Conservation (phyloP, 1,140 invertebrate genomes). For the Triops cancriformis region DNA sequence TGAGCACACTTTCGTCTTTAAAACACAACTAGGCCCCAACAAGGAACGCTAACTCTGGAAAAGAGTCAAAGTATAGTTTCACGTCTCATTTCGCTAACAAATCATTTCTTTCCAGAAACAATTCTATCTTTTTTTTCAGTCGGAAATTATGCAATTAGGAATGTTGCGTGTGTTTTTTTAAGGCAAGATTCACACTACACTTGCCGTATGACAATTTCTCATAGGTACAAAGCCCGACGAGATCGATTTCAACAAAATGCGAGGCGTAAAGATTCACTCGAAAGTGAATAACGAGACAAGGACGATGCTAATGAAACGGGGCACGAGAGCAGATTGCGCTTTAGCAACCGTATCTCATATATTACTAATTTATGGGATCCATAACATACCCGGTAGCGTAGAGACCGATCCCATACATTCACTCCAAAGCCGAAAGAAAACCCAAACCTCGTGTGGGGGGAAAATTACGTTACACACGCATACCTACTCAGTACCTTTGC, state of each 20-base stretch:
- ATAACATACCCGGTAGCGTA: background rate
- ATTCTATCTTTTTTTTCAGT: no score
- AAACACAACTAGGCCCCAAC: no score
- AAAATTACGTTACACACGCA: background rate
- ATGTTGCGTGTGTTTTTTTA: no score
- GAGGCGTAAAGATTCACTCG: background rate
- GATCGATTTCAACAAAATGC: background rate
- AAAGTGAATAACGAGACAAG: background rate
- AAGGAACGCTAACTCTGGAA: no score
- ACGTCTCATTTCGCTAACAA: no score
- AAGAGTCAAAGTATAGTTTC: no score
- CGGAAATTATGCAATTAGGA: no score
- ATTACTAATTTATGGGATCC: background rate
- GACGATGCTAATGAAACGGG: background rate
- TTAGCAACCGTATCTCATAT: background rate
- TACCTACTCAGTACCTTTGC: background rate
- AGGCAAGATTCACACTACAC: no score
- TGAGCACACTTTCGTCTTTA: no score
- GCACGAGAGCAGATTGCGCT: conserved; percentile 3
- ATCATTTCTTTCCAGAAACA: no score
- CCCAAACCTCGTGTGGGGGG: background rate
- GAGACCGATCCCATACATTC: conserved; percentile 8
- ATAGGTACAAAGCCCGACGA: no score
- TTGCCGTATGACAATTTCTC: no score
- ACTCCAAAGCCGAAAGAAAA: background rate